Base-by-base conservation (phyloP, 1,140 invertebrate genomes). In the Drosophila santomea region DNA sequence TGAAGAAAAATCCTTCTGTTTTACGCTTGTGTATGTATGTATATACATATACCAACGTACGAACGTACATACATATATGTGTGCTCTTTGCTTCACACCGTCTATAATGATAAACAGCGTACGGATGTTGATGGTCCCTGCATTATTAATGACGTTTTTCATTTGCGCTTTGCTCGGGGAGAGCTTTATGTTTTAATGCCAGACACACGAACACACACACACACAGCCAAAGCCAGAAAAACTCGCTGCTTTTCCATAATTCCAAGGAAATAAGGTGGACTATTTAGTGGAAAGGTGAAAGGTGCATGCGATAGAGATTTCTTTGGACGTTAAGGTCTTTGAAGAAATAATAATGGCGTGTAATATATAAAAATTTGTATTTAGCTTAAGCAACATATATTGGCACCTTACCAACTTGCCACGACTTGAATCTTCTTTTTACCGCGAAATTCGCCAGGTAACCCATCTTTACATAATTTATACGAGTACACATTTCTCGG, bases 131-230 rank as follows among this genome's bases (percentile, higher is more conserved):
- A 78, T 89, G 85, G 74, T 90, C 67, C 72, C 64, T 83, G 82
- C 84, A 89, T 89, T 89, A 89, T 89, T 89, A 89, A 89, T 89
- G 84, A 59, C 84, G 85, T 78, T 85, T 90, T 89, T 89, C 84
- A 89, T 89, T 89, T 80, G 80, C 79, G 73, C 67, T 71, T 63
- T 74, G 79, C 73, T 69, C 73, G 60, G 77, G 69, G 62, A 69
- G 28, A 71, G 67, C 51, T 80, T 68, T 63, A 77, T 79, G 74
- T 68, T 73, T 83, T 78, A 71, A 73, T 73, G 71, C 59, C 32
- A 44, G 52, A 23, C 5, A 62, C 59, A 52, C 32, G 17, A 17
- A 38, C 38, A 61, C 59, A 20, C 20, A 20, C 20, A 61, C 35
- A 43, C 45, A 64, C 56, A 74, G 23, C 45, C 12, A 8, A 12